Percentiles rank a stretch among this genome's conserved stretches.
These are phyloP conservation scores for Apodemia duryi DNA, from an alignment of 2,888 invertebrate genomes.

Conservation along the genomic window DNA sequence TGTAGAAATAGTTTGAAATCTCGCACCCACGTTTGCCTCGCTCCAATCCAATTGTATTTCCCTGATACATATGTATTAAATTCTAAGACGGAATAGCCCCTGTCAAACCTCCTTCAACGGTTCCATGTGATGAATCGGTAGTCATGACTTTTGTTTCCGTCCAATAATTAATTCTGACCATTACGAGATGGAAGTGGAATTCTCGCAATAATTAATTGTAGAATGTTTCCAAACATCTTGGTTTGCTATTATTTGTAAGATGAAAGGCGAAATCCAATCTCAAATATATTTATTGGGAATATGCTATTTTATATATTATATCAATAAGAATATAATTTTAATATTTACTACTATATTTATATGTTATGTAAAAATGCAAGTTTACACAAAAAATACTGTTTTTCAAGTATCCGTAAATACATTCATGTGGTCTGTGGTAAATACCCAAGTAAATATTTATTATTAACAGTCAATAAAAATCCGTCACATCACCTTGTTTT, in stretches of 20 bases:
- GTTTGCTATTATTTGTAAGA: conserved; percentile 8
- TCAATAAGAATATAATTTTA: not conserved
- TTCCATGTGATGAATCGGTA: conserved; percentile 34
- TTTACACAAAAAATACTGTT: too few relatives aligned
- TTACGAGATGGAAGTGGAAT: conserved; percentile 27
- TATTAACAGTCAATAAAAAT: too few relatives aligned
- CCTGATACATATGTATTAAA: not conserved
- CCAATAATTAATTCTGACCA: conserved; percentile 35
- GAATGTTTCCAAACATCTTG: conserved; percentile 14
- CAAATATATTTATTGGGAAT: not conserved
- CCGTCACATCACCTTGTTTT: too few relatives aligned
- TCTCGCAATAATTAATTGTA: conserved; percentile 17
- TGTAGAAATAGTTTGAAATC: not conserved
- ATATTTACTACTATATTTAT: too few relatives aligned
- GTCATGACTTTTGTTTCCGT: conserved; percentile 37
- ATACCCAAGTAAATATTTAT: too few relatives aligned
- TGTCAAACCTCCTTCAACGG: conserved; percentile 37
- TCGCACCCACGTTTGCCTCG: not conserved
- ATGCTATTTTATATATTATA: not conserved
- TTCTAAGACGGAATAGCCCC: conserved; percentile 22
- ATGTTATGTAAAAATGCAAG: too few relatives aligned
- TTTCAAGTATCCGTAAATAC: too few relatives aligned
- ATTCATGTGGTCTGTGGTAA: too few relatives aligned
- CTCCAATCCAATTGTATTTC: conserved; percentile 2
- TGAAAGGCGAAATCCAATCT: not conserved